A percentile compares a stretch with the other conserved stretches of the same genome.
Evolutionary conservation across 2,888 invertebrate species (phyloP).

Genomic region (Agrypnus murinus): DNA sequence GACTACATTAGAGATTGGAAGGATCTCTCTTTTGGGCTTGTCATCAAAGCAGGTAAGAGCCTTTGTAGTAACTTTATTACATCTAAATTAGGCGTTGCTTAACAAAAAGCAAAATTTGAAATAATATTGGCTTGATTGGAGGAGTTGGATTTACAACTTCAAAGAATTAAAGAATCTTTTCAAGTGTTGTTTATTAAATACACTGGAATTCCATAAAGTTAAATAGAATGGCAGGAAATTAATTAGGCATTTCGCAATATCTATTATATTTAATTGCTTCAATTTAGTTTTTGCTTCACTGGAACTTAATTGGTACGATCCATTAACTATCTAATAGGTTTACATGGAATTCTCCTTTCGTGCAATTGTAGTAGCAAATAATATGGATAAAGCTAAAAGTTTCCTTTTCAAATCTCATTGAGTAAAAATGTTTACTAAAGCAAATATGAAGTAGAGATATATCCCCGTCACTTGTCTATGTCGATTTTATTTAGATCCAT

Average conservation of each 20-base stretch:
- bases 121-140: not conserved
- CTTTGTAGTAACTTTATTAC: too few relatives aligned
- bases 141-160: not conserved
- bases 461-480: not conserved
- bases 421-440: slow-evolving; percentile 11
- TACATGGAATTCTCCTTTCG: slow-evolving; percentile 42
- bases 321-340: slow-evolving; percentile 36
- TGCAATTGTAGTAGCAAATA: slow-evolving; percentile 34
- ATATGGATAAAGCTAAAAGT: slow-evolving; percentile 25
- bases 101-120: not conserved
- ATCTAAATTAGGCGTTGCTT: too few relatives aligned
- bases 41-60: slow-evolving; percentile 10
- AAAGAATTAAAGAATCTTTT: not conserved
- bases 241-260: slow-evolving; percentile 32
- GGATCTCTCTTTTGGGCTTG: not conserved
- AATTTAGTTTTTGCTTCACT: slow-evolving; percentile 37
- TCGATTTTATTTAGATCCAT: slow-evolving; percentile 2
- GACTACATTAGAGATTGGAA: too few relatives aligned
- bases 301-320: slow-evolving; percentile 36
- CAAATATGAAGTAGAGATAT: slow-evolving; percentile 5
- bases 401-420: not conserved
- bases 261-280: slow-evolving; percentile 34
- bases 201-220: too few relatives aligned
- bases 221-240: slow-evolving; percentile 8
- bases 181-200: too few relatives aligned